Evolutionary conservation across 2,797 vertebrate species (phyloP), one percentile per base, ranked within the genome.

Genomic region (Anguilla pacifica): DNA sequence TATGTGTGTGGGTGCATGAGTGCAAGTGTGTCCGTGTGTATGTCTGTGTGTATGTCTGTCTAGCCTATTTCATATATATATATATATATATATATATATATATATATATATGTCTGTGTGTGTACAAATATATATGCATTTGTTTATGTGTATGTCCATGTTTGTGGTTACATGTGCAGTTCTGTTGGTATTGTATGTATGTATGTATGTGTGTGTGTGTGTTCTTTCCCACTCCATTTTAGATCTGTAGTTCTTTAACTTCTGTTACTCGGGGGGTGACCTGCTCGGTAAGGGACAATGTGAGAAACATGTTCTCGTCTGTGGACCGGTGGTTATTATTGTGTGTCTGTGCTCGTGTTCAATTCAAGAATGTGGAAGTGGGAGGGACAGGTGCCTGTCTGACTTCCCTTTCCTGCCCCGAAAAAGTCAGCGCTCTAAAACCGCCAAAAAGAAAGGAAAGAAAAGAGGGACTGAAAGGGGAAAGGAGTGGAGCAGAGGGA

Each of bases 401-500:
- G 22, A 84, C 70, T n/a, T 59, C 87, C 81, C 2, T 74, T 31
- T 55, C 83, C n/a, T 85, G 39, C 31, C 57, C 35, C 51, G 4
- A 85, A 85, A 77, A 59, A 55, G 83, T 85, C 83, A 59, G 81
- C 74, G 84, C 35, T 49, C 51, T 88, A 86, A 88, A 89, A 87
- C 90, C 79, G 90, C n/a, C 64, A n/a, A 28, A 94, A 93, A 91
- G 93, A 90, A 51, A 93, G 87, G 90, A 57, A 64, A 88, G 87
- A 94, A 91, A 91, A 91, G 15, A 83, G 49, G 79, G 70, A 77
- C 91, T 93, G 92, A 93, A 93, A 92, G 93, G 94, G 92, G 93
- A 94, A 94, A 92, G 92, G 93, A 93, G 91, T 91, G 92, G 94
- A 93, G 91, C 89, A 90, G 89, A 89, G 88, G 91, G 92, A 92